Conservation (phyloP, 2,797 vertebrate species). For the Thamnophis elegans region DNA sequence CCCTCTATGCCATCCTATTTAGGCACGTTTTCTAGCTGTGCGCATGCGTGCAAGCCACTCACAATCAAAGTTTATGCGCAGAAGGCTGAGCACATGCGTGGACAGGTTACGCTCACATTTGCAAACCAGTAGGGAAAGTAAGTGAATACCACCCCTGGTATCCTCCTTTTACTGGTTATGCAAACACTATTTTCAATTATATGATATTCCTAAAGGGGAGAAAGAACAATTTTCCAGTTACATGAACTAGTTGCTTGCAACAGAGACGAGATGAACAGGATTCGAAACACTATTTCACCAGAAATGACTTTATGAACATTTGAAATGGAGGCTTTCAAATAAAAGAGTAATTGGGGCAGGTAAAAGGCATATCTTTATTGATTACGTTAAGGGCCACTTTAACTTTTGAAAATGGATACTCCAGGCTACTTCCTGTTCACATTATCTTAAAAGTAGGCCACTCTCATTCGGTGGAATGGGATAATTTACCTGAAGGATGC, state of each 20-base stretch:
- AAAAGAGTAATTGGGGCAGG: neutral
- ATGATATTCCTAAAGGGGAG: neutral
- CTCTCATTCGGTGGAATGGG: neutral
- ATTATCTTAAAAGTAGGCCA: neutral
- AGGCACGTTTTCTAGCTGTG: too few species aligned
- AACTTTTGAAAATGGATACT: neutral
- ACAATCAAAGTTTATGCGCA: too few species aligned
- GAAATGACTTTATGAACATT: neutral
- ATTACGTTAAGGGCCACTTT: neutral
- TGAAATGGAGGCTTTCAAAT: neutral
- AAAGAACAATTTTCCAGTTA: neutral
- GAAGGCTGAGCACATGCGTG: too few species aligned
- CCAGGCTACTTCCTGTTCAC: neutral
- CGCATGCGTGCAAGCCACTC: too few species aligned
- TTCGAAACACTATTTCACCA: neutral
- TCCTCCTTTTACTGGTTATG: neutral
- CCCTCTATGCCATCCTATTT: too few species aligned
- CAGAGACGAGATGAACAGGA: neutral
- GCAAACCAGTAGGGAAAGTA: too few species aligned
- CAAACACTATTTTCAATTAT: neutral
- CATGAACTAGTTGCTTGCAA: neutral
- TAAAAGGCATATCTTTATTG: neutral
- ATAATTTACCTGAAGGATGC: neutral
- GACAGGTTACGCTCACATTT: too few species aligned
- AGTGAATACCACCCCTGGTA: neutral